Conservation (phyloP, 1,140 invertebrate genomes). For the Polypedilum pembai region DNA sequence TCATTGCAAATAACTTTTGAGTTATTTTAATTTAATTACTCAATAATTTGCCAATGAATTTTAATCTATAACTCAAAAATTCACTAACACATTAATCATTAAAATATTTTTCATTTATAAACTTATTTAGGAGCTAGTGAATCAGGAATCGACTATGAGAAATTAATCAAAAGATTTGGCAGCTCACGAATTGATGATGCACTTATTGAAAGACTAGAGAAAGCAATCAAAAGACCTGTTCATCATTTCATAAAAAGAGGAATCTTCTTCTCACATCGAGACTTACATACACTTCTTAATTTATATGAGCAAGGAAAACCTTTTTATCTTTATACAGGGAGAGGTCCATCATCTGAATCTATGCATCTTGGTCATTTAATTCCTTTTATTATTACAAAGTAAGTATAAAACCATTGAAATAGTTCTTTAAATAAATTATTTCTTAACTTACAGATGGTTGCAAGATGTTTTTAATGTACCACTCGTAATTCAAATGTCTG, state of each 20-base stretch:
- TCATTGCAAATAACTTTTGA: neutral
- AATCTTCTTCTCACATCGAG: slow-evolving; percentile 96
- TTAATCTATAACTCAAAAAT: too few relatives aligned
- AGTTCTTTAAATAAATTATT: neutral
- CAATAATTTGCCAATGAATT: too few relatives aligned
- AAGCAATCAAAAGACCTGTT: slow-evolving; percentile 74
- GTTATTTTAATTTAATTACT: too few relatives aligned
- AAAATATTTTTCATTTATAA: too few relatives aligned
- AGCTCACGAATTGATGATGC: slow-evolving; percentile 84
- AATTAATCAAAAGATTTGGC: slow-evolving; percentile 94
- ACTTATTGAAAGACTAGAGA: slow-evolving; percentile 78
- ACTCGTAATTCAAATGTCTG: slow-evolving; percentile 91
- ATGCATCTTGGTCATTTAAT: slow-evolving; percentile 97
- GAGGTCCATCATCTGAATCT: slow-evolving; percentile 83
- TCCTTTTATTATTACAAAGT: slow-evolving; percentile 95
- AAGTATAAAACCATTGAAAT: slow-evolving; percentile 38
- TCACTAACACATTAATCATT: too few relatives aligned
- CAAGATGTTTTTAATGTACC: slow-evolving; percentile 98
- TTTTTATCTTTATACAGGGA: slow-evolving; percentile 96
- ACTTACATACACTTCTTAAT: slow-evolving; percentile 76
- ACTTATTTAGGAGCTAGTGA: slow-evolving; percentile 62
- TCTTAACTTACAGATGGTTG: slow-evolving; percentile 65
- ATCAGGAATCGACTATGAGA: slow-evolving; percentile 94
- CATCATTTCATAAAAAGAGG: slow-evolving; percentile 88
- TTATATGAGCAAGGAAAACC: slow-evolving; percentile 82